phyloP scores from a whole-genome alignment of 2,888 invertebrate genomes.

The Mythimna ferrago region DNA sequence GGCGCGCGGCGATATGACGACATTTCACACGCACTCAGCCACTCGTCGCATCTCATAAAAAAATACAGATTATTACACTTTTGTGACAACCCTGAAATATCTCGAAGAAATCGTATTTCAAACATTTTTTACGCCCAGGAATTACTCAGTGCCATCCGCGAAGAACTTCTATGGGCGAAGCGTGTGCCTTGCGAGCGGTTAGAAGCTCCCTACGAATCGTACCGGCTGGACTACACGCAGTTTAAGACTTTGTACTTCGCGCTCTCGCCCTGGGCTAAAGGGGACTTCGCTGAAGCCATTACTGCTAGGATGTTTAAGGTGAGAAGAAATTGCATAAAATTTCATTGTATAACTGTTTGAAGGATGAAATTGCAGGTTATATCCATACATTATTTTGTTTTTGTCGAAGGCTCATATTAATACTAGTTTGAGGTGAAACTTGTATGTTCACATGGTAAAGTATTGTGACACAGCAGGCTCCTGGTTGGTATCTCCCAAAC shows the following conservation, averaged over 20 bases:
- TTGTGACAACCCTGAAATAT: no score
- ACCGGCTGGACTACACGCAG: conserved; percentile 97
- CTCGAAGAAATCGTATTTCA: neutral
- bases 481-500: no score
- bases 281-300: conserved; percentile 94
- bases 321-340: conserved; percentile 42
- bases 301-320: conserved; percentile 97
- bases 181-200: conserved; percentile 93
- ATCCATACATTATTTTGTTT: no score
- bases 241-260: conserved; percentile 96
- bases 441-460: no score
- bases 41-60: no score
- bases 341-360: neutral
- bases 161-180: conserved; percentile 94
- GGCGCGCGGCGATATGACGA: no score
- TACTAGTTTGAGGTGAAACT: no score
- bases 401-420: no score
- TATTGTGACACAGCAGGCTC: no score
- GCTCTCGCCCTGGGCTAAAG: conserved; percentile 97
- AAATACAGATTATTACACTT: no score
- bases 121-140: conserved; percentile 79
- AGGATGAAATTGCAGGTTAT: neutral
- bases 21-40: no score
- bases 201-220: conserved; percentile 96
- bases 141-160: conserved; percentile 92